A percentile compares a stretch with the other conserved stretches of the same genome.
Evolutionary conservation across 2,797 vertebrate species (phyloP).

Genomic region (Morelia viridis): DNA sequence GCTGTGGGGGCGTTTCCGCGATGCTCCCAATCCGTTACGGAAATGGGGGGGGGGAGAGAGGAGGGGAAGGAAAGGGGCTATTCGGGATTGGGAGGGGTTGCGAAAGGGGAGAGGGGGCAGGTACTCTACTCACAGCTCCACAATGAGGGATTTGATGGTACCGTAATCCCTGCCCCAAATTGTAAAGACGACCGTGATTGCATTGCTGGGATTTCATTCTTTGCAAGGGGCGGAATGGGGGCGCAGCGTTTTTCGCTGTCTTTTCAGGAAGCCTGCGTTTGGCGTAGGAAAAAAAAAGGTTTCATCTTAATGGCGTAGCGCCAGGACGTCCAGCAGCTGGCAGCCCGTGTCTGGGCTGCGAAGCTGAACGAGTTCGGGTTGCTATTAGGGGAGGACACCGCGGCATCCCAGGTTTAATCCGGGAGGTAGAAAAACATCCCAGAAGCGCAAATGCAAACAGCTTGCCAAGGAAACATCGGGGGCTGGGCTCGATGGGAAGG

Average conservation of each 20-base stretch:
- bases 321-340: not conserved
- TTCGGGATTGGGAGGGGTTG: not conserved
- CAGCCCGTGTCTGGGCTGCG: not conserved
- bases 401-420: not conserved
- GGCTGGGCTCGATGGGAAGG: not conserved
- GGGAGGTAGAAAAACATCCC: not conserved
- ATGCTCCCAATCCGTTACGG: not conserved
- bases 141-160: not conserved
- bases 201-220: not conserved
- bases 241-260: not conserved
- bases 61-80: rapidly evolving
- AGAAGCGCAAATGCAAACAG: not conserved
- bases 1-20: not conserved
- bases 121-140: no score
- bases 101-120: not conserved
- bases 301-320: not conserved
- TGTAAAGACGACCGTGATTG: not conserved
- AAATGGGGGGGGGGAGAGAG: no score
- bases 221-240: not conserved
- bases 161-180: not conserved
- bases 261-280: not conserved
- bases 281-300: not conserved
- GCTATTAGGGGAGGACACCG: not conserved
- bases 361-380: not conserved
- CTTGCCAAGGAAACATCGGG: not conserved